Evolutionary conservation across 2,888 invertebrate species (phyloP), one percentile per base, ranked within the genome.

Genomic region (Drymonia ruficornis): DNA sequence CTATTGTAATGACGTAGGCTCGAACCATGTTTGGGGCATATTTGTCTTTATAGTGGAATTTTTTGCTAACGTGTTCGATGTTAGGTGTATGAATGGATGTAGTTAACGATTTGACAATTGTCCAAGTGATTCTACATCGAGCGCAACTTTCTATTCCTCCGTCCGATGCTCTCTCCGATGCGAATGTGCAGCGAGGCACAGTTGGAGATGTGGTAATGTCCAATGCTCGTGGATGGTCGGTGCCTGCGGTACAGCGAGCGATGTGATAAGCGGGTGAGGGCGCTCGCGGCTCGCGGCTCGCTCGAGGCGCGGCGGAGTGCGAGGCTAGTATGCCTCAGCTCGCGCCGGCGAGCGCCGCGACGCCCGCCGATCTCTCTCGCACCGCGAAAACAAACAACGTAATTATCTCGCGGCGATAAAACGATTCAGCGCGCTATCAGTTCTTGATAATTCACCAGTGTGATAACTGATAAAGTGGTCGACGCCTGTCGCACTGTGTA

Each of bases 381-480:
- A 63, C 74, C 75, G 76, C 82, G 78, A 87, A 89, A 89, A 88
- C 87, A 90, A 89, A 89, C 87, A 81, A 69, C 72, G 70, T 74
- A 83, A 86, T 87, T 88, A 91, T 91, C 89, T 89, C 78, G 61
- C 71, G 76, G 80, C 81, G 91, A 91, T 91, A 91, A 88, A 83
- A 80, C 81, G 78, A 82, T 83, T 80, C 74, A 79, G 74, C 79
- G 78, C 80, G 78, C 80, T 91, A 91, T 91, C 88, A 82, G 77
- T 72, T 73, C 70, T 77, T 81, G 90, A 90, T 89, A 90, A 86
- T 74, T 83, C 74, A 72, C 76, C 77, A 84, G 83, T 84, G 87
- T 87, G 91, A 92, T 91, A 89, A 86, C 81, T 78, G 91, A 91
- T 91, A 91, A 90, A 79, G 87, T 89, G 88, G 84, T 81, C 83